phyloP scores from a whole-genome alignment of 2,113 vertebrate genomes.

The Pogona vitticeps region DNA sequence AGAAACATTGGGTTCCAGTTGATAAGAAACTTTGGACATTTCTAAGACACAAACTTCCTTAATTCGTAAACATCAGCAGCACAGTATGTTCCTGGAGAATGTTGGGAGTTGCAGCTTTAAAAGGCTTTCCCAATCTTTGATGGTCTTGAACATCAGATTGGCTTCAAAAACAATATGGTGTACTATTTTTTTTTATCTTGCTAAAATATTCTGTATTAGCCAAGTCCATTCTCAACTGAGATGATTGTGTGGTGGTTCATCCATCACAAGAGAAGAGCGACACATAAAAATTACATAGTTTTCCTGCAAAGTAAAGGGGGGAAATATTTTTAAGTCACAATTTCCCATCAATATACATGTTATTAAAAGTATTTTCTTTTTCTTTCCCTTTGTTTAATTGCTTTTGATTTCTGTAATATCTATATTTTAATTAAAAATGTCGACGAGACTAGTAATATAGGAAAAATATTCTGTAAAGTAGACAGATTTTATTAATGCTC shows the following conservation, averaged over 20 bases:
- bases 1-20: no score
- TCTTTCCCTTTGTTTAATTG: neutral
- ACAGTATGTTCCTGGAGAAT: no score
- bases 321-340: neutral
- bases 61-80: no score
- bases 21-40: no score
- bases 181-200: no score
- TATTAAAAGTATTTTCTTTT: neutral
- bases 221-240: neutral
- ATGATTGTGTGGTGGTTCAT: neutral
- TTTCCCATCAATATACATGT: neutral
- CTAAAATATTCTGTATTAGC: neutral
- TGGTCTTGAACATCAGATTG: no score
- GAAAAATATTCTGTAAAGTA: neutral
- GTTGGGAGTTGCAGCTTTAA: no score
- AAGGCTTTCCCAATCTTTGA: no score
- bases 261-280: neutral
- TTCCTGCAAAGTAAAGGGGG: neutral
- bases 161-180: no score
- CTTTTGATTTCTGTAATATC: neutral
- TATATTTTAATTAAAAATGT: neutral
- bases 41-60: no score
- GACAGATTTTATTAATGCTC: neutral
- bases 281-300: neutral
- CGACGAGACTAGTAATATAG: neutral